Base-by-base conservation (phyloP, 2,888 invertebrate species). In the Acrobasis consociella region DNA sequence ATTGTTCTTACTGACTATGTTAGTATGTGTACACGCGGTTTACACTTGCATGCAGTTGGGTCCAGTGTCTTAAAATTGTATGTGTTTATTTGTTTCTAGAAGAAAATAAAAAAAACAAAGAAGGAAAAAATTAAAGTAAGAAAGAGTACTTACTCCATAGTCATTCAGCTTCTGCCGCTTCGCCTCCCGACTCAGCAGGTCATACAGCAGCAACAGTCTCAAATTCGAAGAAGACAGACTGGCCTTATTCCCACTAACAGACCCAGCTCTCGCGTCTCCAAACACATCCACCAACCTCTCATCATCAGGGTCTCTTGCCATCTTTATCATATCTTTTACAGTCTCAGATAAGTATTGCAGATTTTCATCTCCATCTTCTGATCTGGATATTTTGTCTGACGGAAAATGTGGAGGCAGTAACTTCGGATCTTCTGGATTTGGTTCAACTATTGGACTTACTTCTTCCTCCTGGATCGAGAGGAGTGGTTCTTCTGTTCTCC, bases 171-270 rank as follows among this genome's bases (percentile, higher is more conserved):
- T 93, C 69, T 94, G 93, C 64, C 88, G 93, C 75, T 95, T 95
- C 1, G 95, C 94, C 65, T 95, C 95, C 67, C 95, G 93, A 76
- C 95, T 95, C 58, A 95, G 73, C 7, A 94, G 87, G 70, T 95
- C 95, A 75, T 95, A 95, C 39, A 95, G 77, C 22, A 93, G 82
- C 64, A 95, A 77, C 58, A 95, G 80, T 56, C 94, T 92, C 59
- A 95, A 86, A 65, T 95, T 94, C 0, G 95, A 93, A 0, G 89
- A 85, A 0, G 94, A 94, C 1, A 94, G 86, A 55, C 94, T 94
- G 0, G 90, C 84, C 73, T 93, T 94, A n/a, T 90, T 85, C 31
- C 73, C 72, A 67, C 89, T 74, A 72, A 84, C 69, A 1, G 76
- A 79, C 65, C 82, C 77, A 60, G 86, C 76, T 73, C 85, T 75